Conservation (phyloP, 2,797 vertebrate species). For the Agapornis canus region DNA sequence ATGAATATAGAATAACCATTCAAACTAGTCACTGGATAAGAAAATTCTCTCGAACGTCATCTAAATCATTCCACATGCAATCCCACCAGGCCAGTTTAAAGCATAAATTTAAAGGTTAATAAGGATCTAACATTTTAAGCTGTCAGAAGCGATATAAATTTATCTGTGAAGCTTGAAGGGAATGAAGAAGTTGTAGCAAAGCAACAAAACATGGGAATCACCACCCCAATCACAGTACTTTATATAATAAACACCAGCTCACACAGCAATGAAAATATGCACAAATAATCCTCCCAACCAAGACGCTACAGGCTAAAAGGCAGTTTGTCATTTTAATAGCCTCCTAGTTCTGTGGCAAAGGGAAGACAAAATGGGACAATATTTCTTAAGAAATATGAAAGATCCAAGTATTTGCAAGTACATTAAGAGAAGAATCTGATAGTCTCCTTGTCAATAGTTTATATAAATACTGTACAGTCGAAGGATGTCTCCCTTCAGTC, state of each 20-base stretch:
- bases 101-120: constrained; percentile 83
- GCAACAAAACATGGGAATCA: constrained; percentile 12
- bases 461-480: neutral
- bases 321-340: constrained; percentile 56
- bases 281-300: neutral
- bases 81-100: constrained; percentile 77
- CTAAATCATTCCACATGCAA: constrained; percentile 78
- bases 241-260: constrained; percentile 9
- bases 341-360: neutral
- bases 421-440: constrained; percentile 32
- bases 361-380: constrained; percentile 28
- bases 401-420: constrained; percentile 62
- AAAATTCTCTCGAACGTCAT: constrained; percentile 75
- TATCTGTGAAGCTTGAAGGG: constrained; percentile 71
- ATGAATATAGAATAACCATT: constrained; percentile 73
- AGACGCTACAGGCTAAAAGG: constrained; percentile 6
- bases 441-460: constrained; percentile 32
- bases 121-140: constrained; percentile 79
- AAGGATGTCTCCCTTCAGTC: neutral
- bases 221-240: neutral
- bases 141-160: constrained; percentile 76
- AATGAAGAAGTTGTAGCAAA: constrained; percentile 47
- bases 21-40: constrained; percentile 67
- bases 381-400: constrained; percentile 40
- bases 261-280: constrained; percentile 5